phyloP scores from a whole-genome alignment of 2,113 vertebrate species.

The Grammomys dolichurus region DNA sequence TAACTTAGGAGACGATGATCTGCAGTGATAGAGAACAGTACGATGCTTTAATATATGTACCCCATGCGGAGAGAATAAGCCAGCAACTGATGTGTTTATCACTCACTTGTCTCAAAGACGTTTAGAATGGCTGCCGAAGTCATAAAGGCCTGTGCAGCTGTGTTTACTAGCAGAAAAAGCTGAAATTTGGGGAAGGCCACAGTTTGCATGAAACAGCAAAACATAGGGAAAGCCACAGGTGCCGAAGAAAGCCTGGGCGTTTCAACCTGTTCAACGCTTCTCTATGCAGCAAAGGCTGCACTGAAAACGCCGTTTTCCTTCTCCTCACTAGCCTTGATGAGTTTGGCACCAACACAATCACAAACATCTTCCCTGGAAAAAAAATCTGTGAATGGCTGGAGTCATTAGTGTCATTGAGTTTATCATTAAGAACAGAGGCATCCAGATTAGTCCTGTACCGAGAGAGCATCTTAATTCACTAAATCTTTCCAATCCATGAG shows the following conservation, averaged over 20 bases:
- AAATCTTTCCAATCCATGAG: background rate
- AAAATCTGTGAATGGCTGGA: background rate
- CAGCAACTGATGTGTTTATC: background rate
- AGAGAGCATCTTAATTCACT: background rate
- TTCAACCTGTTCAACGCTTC: background rate
- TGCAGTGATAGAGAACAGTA: background rate
- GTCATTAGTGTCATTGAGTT: background rate
- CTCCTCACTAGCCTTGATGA: background rate
- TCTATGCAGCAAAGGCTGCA: background rate
- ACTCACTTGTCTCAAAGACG: background rate
- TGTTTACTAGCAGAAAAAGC: background rate
- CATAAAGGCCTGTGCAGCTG: background rate
- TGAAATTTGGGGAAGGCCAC: conserved; percentile 4
- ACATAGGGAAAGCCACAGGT: background rate
- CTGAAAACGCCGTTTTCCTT: background rate
- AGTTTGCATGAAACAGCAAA: background rate
- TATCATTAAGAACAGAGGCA: background rate
- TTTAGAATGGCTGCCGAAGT: background rate
- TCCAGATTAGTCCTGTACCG: background rate
- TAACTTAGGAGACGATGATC: background rate
- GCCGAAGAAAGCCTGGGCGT: background rate
- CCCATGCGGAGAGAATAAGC: background rate
- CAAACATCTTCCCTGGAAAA: background rate
- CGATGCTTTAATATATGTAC: background rate
- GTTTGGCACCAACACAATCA: background rate